Evolutionary conservation across 37 sponge, comb jelly and placozoan species (phyloP), one percentile per base, ranked within the genome.

Genomic region (Corticium candelabrum): DNA sequence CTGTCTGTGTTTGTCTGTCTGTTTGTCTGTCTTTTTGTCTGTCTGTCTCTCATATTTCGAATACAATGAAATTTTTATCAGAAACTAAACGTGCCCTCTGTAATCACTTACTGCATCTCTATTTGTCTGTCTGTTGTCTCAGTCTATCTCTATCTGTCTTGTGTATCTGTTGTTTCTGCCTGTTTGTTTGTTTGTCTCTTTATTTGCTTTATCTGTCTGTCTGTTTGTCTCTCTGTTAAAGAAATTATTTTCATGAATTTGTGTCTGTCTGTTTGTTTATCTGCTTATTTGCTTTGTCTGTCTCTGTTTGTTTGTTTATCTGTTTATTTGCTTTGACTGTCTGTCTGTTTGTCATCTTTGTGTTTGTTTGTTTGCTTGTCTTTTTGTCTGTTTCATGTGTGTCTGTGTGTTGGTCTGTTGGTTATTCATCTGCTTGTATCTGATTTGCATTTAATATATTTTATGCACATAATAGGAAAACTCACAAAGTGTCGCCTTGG

Each of bases 401-500:
- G n/a, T 56, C 21, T 30, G 31, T 71, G 27, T n/a, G 7, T 36
- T 34, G n/a, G 33, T 27, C 40, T 41, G 33, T 4, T 39, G 30
- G 39, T 62, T n/a, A n/a, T n/a, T n/a, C n/a, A n/a, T n/a, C n/a
- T n/a, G n/a, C n/a, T n/a, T n/a, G n/a, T n/a, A n/a, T n/a, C n/a
- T n/a, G n/a, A n/a, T n/a, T n/a, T n/a, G n/a, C n/a, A n/a, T n/a
- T n/a, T n/a, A n/a, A n/a, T n/a, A n/a, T n/a, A n/a, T n/a, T n/a
- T n/a, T n/a, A n/a, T n/a, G n/a, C n/a, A n/a, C n/a, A n/a, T n/a
- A n/a, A n/a, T 37, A 91, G 92, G 89, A 91, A 27, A 91, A 88
- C 83, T 91, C 92, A 30, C 92, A 91, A 79, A 88, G 86, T 40
- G 71, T 87, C 67, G 43, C 84, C 32, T 74, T 91, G 31, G 86